Conservation (phyloP, 2,888 invertebrate species). For the Gisinianus flammeolus region DNA sequence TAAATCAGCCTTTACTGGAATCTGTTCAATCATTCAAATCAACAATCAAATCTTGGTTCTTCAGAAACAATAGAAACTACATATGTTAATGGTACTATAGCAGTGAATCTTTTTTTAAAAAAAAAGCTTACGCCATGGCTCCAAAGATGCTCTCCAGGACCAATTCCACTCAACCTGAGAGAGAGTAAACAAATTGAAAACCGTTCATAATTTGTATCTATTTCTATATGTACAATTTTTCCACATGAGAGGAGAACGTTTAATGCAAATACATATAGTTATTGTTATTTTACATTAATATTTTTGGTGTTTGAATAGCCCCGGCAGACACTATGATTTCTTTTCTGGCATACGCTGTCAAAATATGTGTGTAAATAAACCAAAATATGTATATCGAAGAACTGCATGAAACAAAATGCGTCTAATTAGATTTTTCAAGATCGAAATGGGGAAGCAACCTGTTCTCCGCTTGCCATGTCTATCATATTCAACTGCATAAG, state of each 20-base stretch:
- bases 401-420: too few relatives aligned
- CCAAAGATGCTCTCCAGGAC: constrained; percentile 43
- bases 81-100: neutral
- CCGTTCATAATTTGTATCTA: neutral
- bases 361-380: constrained; percentile 45
- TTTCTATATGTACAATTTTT: neutral
- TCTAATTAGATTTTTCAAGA: constrained; percentile 40
- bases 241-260: neutral
- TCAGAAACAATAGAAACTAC: too few relatives aligned
- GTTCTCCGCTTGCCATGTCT: constrained; percentile 47
- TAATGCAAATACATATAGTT: neutral
- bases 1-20: constrained; percentile 7
- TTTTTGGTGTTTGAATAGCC: constrained; percentile 47
- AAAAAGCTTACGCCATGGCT: constrained; percentile 40
- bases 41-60: neutral
- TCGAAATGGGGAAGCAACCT: constrained; percentile 17
- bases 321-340: constrained; percentile 52
- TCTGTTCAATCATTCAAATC: neutral
- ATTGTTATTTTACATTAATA: neutral
- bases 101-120: neutral
- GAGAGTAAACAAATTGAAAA: neutral
- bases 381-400: too few relatives aligned
- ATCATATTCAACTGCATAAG: constrained; percentile 51
- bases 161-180: constrained; percentile 42
- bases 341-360: constrained; percentile 46